Evolutionary conservation across 2,888 invertebrate species (phyloP).

Genomic region (Perdita meconis): DNA sequence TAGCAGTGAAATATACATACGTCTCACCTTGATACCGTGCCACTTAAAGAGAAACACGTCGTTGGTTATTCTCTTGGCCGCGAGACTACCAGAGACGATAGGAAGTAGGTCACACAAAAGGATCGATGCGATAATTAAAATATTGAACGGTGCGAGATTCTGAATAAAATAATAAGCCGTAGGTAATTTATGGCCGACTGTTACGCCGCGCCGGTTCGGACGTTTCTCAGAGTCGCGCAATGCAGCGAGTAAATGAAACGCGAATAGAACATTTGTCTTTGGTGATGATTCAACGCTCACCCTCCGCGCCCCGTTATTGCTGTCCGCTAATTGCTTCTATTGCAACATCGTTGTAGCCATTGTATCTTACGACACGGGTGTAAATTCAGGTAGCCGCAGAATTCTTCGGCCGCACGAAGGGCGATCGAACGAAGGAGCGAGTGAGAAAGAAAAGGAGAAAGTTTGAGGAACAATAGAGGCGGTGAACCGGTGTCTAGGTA

Average conservation of each 20-base stretch:
- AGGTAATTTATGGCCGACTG: no score
- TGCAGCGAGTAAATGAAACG: no score
- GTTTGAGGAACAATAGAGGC: conserved; percentile 26
- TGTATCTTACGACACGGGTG: background rate
- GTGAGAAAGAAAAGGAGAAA: conserved; percentile 11
- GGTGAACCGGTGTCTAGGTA: conserved; percentile 30
- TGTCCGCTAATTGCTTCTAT: background rate
- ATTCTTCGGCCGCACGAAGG: conserved; percentile 2
- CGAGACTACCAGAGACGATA: background rate
- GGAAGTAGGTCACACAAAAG: background rate
- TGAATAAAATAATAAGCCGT: no score
- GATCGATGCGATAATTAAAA: background rate
- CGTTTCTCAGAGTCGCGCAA: no score
- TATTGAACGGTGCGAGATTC: background rate
- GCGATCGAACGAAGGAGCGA: no score
- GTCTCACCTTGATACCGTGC: conserved; percentile 32
- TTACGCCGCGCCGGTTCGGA: no score
- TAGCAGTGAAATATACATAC: conserved; percentile 25
- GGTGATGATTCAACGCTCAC: no score
- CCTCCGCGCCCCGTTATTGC: background rate
- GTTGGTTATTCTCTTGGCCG: background rate
- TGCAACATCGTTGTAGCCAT: background rate
- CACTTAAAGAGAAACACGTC: conserved; percentile 13
- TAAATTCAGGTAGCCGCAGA: conserved; percentile 22
- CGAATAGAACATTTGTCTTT: no score